Base-by-base conservation (phyloP, 2,888 invertebrate genomes). In the Diarsia rubi region DNA sequence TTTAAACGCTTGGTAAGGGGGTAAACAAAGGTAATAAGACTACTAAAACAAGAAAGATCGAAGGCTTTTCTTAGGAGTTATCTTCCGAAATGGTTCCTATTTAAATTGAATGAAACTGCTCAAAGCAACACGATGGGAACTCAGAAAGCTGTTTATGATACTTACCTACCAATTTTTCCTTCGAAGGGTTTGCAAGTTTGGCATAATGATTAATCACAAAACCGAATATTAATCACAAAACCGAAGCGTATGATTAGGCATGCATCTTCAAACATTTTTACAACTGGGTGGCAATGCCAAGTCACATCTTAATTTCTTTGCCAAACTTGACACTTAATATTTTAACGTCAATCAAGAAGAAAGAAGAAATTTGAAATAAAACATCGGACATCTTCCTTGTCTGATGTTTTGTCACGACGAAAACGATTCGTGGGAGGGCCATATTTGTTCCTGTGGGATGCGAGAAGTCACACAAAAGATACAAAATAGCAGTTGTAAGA, bases 301-400 rank as follows among this genome's bases (percentile, higher is more conserved):
- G 12, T 64, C 19, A 24, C n/a, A 5, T 73, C 47, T 47, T 68
- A 66, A 79, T 76, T 78, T 73, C 65, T 69, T 84, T 75, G 77
- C 74, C 45, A 73, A 84, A 74, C 68, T 78, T 78, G 76, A 24
- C 73, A 70, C 75, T 62, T 77, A 45, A 87, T 87, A 73, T 84
- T 75, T 87, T 69, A 86, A 84, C 76, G 88, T 84, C 86, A 82
- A 76, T 84, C 87, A 84, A 69, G 54, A 75, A 73, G 72, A n/a
- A n/a, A n/a, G n/a, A n/a, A n/a, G n/a, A n/a, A n/a, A n/a, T n/a
- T 87, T 70, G 45, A 80, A 84, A 82, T 74, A 66, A 84, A 79
- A 83, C 57, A 73, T 84, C 78, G 79, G 52, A 62, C 37, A 83
- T 82, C 73, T 77, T 69, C 77, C 79, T 76, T 66, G 63, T 62